Evolutionary conservation across 1,140 invertebrate genomes (phyloP).

Genomic region (Chymomyza costata): DNA sequence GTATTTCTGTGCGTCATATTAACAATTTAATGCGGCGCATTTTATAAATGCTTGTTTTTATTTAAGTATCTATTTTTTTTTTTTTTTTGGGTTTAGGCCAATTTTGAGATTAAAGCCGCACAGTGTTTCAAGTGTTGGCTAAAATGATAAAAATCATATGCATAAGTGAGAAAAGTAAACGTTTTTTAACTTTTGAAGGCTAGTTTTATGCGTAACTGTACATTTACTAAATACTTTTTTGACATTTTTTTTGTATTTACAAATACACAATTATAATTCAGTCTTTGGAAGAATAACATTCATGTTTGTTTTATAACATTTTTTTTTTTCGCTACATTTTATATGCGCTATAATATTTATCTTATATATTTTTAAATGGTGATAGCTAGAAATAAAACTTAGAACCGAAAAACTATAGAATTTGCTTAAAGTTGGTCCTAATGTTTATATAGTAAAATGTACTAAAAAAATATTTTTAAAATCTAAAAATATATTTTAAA

Average conservation of each 20-base stretch:
- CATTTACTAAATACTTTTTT: neutral
- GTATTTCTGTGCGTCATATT: constrained; percentile 57
- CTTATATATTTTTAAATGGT: neutral
- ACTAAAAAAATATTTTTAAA: no score
- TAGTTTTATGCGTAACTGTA: constrained; percentile 8
- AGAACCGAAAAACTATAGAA: no score
- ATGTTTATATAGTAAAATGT: no score
- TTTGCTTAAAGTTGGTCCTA: constrained; percentile 21
- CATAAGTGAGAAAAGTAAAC: neutral
- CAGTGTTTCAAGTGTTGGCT: no score
- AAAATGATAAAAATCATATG: constrained; percentile 21
- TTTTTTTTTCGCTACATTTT: constrained; percentile 19
- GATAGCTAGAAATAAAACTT: neutral
- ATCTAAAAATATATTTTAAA: no score
- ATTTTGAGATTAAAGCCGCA: constrained; percentile 9
- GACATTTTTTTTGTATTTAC: constrained; percentile 49
- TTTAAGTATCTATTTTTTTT: constrained; percentile 8
- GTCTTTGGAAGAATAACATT: constrained; percentile 73
- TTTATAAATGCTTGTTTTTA: neutral
- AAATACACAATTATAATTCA: constrained; percentile 68
- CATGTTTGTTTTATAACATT: constrained; percentile 44
- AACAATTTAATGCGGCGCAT: constrained; percentile 45
- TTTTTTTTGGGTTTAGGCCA: constrained; percentile 8
- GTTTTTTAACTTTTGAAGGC: constrained; percentile 6
- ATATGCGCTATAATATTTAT: constrained; percentile 5